Conservation (phyloP, 1,140 invertebrate species). For the Brachionus calyciflorus region DNA sequence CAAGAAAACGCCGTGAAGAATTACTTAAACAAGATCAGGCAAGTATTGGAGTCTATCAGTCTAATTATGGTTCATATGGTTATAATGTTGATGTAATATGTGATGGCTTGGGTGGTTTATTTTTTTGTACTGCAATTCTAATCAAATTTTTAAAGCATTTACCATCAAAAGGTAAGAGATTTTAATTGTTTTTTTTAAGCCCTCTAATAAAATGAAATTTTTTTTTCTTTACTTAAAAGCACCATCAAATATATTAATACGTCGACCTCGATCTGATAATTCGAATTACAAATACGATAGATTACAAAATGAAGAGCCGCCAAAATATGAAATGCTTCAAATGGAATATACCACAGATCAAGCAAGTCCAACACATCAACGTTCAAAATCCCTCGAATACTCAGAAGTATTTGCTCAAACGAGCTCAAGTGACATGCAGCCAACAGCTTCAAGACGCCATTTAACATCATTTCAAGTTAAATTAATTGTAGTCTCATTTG, state of each 20-base stretch:
- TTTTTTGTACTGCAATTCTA: conserved; percentile 16
- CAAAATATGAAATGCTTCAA: not conserved
- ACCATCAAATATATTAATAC: not conserved
- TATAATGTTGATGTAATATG: conserved; percentile 38
- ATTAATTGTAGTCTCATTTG: not conserved
- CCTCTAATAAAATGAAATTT: not conserved
- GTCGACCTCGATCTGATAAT: not conserved
- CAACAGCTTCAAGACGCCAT: not conserved
- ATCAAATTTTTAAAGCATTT: conserved; percentile 28
- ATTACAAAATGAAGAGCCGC: not conserved
- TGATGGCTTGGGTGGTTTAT: not conserved
- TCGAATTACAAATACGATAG: not conserved
- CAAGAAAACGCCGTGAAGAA: not conserved
- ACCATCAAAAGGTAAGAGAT: conserved; percentile 4
- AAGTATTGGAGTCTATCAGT: conserved; percentile 16
- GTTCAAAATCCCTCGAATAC: not conserved
- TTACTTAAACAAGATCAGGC: not conserved
- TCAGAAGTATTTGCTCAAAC: not conserved
- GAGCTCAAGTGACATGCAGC: not conserved
- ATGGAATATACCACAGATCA: not conserved
- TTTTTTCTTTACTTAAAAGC: no score
- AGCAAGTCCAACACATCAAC: not conserved
- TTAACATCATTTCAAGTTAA: not conserved
- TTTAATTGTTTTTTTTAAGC: not conserved
- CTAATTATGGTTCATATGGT: conserved; percentile 22